Evolutionary conservation across 2,113 vertebrate genomes (phyloP), one percentile per base, ranked within the genome.

Genomic region (Phasianus colchicus): DNA sequence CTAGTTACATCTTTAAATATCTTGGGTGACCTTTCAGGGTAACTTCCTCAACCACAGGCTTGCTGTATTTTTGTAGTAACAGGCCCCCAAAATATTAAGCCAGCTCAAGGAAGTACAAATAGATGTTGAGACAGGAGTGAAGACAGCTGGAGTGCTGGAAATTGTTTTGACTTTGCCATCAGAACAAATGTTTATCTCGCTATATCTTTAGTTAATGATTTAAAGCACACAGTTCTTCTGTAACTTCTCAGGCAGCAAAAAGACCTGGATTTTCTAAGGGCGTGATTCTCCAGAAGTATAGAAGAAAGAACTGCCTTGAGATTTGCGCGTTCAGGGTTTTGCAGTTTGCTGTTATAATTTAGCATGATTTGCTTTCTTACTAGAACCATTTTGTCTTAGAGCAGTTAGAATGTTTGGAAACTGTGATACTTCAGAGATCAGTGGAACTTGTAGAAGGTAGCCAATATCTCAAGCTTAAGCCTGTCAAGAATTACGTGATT

Each of bases 321-420:
- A 80, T 88, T 61, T 71, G 4, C 30, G 27, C 7, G 67, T 60
- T 21, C 18, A 36, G 18, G 21, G 15, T 42, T 80, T 86, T 86
- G 9, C n/a, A 42, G 34, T n/a, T 89, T 57, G 90, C 6, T 54
- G 4, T 48, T 75, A 63, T 38, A 67, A 76, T 22, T 15, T 48
- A 64, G 18, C 48, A 88, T 0, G 0, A 32, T 80, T 80, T 88
- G 0, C 22, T 86, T 10, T 71, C 13, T 88, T 67, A 13, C n/a
- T 70, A 2, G 27, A 48, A 61, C 6, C 4, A 5, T 88, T 88
- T 83, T 52, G 13, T 70, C 36, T 17, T 45, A 16, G 8, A 66
- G 45, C 25, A 34, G 38, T 83, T 61, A 24, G 42, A 57, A 29
- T 60, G 16, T 48, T 90, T 84, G 57, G 32, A 22, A 82, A 3